Evolutionary conservation across 2,797 vertebrate species (phyloP).

Genomic region (Vireo griseus): DNA sequence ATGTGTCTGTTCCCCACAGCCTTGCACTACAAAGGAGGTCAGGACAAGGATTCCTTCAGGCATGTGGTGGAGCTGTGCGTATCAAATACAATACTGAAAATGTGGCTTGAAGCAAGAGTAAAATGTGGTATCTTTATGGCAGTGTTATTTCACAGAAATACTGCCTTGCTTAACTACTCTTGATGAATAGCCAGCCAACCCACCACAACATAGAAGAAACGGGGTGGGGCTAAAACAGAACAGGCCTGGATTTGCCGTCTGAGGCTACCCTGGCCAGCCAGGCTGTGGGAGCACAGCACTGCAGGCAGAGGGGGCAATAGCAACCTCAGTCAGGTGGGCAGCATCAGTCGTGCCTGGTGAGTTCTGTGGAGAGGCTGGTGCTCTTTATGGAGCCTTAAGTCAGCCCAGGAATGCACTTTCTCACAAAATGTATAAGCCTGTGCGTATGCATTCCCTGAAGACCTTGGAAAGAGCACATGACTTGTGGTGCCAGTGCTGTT

Average conservation of each 20-base stretch:
- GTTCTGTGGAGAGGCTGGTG: background rate
- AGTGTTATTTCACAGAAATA: background rate
- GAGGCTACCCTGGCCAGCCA: accelerated
- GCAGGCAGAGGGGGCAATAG: accelerated
- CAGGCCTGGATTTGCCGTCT: background rate
- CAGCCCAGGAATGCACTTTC: background rate
- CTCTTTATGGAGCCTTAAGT: background rate
- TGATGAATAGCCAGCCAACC: background rate
- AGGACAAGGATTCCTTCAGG: background rate
- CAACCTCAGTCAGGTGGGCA: background rate
- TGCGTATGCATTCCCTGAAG: accelerated
- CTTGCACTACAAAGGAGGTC: background rate
- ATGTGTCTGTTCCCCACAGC: background rate
- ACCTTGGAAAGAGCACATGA: background rate
- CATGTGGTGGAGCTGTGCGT: background rate
- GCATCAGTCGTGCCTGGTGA: background rate
- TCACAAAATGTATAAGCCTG: accelerated
- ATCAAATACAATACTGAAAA: background rate
- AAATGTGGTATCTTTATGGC: background rate
- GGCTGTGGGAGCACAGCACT: accelerated
- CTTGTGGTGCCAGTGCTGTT: background rate
- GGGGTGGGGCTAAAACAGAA: background rate
- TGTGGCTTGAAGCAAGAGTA: background rate
- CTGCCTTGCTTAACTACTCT: background rate
- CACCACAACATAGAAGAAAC: background rate